Evolutionary conservation across 2,888 invertebrate genomes (phyloP).

Genomic region (Vesta saturnalis): DNA sequence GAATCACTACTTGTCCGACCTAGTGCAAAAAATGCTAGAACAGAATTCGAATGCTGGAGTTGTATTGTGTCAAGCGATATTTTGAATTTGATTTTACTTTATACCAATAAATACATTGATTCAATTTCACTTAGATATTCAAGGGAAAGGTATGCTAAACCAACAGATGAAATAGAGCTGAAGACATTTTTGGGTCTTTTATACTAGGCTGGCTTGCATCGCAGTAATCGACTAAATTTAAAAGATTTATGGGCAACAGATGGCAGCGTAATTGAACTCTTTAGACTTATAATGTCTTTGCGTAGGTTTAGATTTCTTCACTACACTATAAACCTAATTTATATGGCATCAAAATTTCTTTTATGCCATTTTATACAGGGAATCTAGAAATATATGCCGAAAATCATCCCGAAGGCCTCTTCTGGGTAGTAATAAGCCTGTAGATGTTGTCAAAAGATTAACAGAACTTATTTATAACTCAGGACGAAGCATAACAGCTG

Average conservation of each 20-base stretch:
- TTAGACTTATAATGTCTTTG: background rate
- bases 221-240: background rate
- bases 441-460: too few species aligned
- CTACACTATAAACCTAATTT: background rate
- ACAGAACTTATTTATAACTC: background rate
- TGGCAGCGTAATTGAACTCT: background rate
- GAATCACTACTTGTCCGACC: background rate
- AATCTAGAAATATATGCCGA: background rate
- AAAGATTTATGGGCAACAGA: background rate
- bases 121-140: background rate
- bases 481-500: background rate
- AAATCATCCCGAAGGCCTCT: background rate
- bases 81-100: background rate
- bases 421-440: background rate
- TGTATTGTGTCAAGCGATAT: background rate
- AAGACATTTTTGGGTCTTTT: background rate
- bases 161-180: background rate
- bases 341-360: background rate
- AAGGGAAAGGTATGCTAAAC: background rate
- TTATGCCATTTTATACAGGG: background rate
- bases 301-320: background rate
- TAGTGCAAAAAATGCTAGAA: background rate
- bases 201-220: too few species aligned
- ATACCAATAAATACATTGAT: background rate
- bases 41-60: background rate